Evolutionary conservation across 30 jellyfish, hydroid and myxozoan genomes (phyloP).

Genomic region (Hydractinia symbiolongicarpus): DNA sequence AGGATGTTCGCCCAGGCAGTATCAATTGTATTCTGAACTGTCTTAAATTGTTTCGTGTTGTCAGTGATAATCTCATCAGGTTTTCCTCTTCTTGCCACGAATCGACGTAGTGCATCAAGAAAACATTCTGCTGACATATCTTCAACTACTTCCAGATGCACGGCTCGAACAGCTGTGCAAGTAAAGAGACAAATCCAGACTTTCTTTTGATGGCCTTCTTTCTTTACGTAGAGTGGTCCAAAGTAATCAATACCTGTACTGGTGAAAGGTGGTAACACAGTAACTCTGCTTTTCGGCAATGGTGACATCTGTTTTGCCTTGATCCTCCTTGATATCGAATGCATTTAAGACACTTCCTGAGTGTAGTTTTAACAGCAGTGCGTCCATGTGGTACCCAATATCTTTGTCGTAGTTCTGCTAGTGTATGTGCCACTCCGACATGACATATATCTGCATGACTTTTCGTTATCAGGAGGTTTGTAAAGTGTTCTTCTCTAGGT

Average conservation of each 20-base stretch:
- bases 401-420: constrained; percentile 6
- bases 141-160: constrained; percentile 28
- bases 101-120: constrained; percentile 29
- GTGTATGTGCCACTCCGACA: constrained; percentile 21
- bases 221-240: constrained; percentile 3
- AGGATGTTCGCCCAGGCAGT: constrained; percentile 11
- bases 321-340: constrained; percentile 9
- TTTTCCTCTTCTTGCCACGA: constrained; percentile 39
- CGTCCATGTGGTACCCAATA: constrained; percentile 30
- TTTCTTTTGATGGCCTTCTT: not conserved
- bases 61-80: constrained; percentile 26
- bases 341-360: not conserved
- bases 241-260: not conserved
- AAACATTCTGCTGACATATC: constrained; percentile 1
- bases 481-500: not conserved
- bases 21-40: constrained; percentile 22
- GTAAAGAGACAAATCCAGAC: constrained; percentile 23
- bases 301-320: not conserved
- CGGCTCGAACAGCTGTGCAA: constrained; percentile 28
- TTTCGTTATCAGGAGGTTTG: not conserved
- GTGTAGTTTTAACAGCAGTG: not conserved
- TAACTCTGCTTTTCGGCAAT: not conserved
- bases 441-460: not conserved
- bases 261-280: not conserved
- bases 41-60: constrained; percentile 31